A percentile compares a stretch with the other conserved stretches of the same genome.
Evolutionary conservation across 2,888 invertebrate species (phyloP).

Genomic region (Cheilosia pagana): DNA sequence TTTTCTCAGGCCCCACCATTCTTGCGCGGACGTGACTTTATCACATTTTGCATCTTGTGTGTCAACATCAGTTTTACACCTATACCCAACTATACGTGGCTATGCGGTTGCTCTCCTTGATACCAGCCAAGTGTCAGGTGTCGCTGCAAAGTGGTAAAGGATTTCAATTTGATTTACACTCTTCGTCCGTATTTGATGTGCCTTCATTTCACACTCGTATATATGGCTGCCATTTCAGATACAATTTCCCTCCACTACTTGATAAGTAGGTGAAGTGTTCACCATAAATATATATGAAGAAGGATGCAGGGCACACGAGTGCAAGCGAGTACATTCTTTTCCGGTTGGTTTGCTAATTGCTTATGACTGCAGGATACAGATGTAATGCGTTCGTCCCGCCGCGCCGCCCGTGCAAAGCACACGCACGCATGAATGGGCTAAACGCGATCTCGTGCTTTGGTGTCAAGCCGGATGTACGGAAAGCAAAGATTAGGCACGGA

Average conservation of each 20-base stretch:
- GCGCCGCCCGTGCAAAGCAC: constrained; percentile 1
- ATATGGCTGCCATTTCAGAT: constrained; percentile 39
- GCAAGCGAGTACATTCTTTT: constrained; percentile 68
- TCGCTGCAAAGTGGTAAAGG: constrained; percentile 26
- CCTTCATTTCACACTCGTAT: too few species aligned
- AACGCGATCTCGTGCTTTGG: constrained; percentile 64
- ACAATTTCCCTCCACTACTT: constrained; percentile 60
- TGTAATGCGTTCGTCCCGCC: constrained; percentile 36
- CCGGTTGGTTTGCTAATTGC: constrained; percentile 74
- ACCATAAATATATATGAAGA: constrained; percentile 24
- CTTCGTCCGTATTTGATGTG: not conserved
- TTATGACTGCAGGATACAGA: constrained; percentile 67
- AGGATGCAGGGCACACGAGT: constrained; percentile 46
- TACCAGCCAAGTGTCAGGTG: constrained; percentile 21
- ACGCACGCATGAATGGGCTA: constrained; percentile 55
- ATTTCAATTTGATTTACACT: constrained; percentile 38
- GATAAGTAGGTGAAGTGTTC: constrained; percentile 66
- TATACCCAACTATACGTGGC: not conserved
- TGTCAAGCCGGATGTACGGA: constrained; percentile 70
- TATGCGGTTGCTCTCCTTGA: not conserved
- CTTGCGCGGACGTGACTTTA: constrained; percentile 28
- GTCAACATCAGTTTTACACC: constrained; percentile 4
- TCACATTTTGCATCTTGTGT: constrained; percentile 5
- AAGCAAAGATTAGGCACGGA: constrained; percentile 69
- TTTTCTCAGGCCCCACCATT: not conserved